phyloP scores from a whole-genome alignment of 2,797 vertebrate genomes.

The Cirrhinus molitorella region DNA sequence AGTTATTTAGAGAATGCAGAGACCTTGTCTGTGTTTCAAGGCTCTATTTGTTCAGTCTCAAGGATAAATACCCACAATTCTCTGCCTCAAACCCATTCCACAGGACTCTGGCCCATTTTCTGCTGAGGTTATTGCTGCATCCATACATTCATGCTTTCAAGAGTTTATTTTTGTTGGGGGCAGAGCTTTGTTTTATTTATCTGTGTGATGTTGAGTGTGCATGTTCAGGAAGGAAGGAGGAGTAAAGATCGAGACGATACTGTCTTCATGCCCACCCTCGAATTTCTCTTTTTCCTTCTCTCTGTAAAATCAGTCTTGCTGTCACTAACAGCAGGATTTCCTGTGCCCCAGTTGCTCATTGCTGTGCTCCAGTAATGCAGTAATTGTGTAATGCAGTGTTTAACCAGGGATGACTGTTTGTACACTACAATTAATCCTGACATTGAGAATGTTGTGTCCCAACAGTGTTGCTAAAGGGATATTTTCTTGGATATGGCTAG shows the following conservation, averaged over 20 bases:
- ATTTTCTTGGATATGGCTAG: not conserved
- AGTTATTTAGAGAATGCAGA: conserved; percentile 73
- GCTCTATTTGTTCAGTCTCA: conserved; percentile 33
- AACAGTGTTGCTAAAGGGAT: not conserved
- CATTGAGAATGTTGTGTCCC: not conserved
- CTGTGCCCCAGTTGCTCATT: conserved; percentile 54
- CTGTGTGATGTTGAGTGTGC: conserved; percentile 26
- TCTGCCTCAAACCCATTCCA: not conserved
- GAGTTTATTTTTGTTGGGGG: not conserved
- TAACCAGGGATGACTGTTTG: conserved; percentile 9
- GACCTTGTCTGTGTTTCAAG: conserved; percentile 59
- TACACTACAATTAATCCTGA: not conserved
- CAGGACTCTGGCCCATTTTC: not conserved
- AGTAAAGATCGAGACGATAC: conserved; percentile 39
- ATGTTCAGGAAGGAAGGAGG: conserved; percentile 63
- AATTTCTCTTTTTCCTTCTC: conserved; percentile 27
- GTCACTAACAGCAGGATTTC: conserved; percentile 72
- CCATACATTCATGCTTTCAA: not conserved
- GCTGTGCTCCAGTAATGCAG: conserved; percentile 31
- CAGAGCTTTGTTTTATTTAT: not conserved
- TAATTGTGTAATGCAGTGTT: conserved; percentile 24
- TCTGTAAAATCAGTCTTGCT: conserved; percentile 32
- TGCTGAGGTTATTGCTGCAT: not conserved
- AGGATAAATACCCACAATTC: conserved; percentile 39
- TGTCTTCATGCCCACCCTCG: conserved; percentile 1